Percentiles rank a stretch among this genome's conserved stretches.
Conservation (phyloP, 2,888 invertebrate genomes). For the Spilarctia lutea region DNA sequence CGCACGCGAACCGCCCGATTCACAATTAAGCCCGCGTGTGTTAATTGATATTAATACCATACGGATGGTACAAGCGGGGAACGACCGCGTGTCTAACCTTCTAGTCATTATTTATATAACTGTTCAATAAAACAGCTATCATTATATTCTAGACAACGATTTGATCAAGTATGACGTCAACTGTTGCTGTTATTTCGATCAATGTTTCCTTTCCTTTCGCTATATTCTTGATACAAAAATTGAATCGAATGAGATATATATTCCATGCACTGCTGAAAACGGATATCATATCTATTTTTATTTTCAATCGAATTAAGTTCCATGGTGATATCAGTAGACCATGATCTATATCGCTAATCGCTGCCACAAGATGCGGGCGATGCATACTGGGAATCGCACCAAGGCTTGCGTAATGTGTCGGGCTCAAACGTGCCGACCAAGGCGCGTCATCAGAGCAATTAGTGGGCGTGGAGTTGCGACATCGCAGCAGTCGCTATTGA, state of each 20-base stretch:
- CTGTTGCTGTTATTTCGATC: conserved; percentile 27
- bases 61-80: conserved; percentile 71
- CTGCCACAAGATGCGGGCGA: conserved; percentile 40
- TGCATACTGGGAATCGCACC: conserved; percentile 75
- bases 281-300: not conserved
- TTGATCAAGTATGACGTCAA: conserved; percentile 46
- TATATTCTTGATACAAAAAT: conserved; percentile 5
- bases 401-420: conserved; percentile 75
- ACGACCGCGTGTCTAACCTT: conserved; percentile 36
- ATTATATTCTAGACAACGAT: conserved; percentile 35
- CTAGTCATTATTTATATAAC: conserved; percentile 37
- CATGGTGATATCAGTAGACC: not conserved
- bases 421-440: conserved; percentile 78
- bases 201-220: conserved; percentile 17
- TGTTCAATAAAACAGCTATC: conserved; percentile 31
- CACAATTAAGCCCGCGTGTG: conserved; percentile 86
- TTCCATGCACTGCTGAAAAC: not conserved
- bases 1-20: conserved; percentile 84
- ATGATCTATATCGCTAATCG: conserved; percentile 32
- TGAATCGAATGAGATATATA: no score
- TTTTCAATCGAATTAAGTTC: conserved; percentile 1
- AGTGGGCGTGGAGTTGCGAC: conserved; percentile 78
- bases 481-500: conserved; percentile 75
- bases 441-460: conserved; percentile 73
- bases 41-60: conserved; percentile 85